Percentiles rank a stretch among this genome's conserved stretches.
phyloP scores from a whole-genome alignment of 92 coral and sea anemone genomes.

The Epizoanthus fatuus region DNA sequence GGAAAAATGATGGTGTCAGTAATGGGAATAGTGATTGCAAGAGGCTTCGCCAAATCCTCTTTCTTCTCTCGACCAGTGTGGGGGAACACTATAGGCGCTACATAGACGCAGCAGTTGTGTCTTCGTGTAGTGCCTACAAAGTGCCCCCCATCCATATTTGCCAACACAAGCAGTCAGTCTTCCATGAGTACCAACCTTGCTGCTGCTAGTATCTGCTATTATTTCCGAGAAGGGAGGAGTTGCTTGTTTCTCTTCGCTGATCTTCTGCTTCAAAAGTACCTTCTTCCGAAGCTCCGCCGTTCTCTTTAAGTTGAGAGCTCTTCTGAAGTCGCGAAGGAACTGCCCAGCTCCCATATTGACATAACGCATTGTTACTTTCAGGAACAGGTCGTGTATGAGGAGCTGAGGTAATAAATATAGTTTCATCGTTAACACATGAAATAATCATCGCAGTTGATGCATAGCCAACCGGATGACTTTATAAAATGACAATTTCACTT shows the following conservation, averaged over 20 bases:
- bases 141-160: not conserved
- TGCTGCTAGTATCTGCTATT: not conserved
- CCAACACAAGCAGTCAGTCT: not conserved
- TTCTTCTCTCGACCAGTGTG: no score
- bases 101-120: conserved; percentile 14
- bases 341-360: conserved; percentile 6
- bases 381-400: not conserved
- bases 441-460: no score
- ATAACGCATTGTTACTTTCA: conserved; percentile 5
- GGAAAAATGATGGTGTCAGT: no score
- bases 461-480: no score
- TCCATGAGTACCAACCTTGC: conserved; percentile 7
- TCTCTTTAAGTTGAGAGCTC: not conserved
- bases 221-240: not conserved
- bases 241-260: not conserved
- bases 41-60: no score
- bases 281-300: conserved; percentile 7
- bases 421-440: no score
- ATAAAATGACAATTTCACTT: no score
- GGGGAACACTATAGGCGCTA: not conserved
- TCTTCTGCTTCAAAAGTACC: conserved; percentile 1
- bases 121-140: not conserved
- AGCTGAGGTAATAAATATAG: no score
- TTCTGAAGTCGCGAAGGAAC: conserved; percentile 4
- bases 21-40: no score